These are phyloP conservation scores for Lasioglossum baleicum DNA, from an alignment of 1,140 invertebrate genomes.

Conservation along the genomic window DNA sequence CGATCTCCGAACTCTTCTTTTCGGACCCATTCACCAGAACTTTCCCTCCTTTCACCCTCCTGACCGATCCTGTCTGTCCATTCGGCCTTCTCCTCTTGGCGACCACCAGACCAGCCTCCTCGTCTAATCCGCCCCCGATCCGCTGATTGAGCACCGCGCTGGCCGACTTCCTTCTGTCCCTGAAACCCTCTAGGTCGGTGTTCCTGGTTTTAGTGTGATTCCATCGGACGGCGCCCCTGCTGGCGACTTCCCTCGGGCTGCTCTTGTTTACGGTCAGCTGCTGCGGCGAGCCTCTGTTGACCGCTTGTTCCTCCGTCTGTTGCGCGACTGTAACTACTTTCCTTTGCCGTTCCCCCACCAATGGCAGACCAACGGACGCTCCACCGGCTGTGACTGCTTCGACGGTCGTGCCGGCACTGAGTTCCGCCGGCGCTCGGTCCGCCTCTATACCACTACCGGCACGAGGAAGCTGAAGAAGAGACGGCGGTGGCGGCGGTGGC, in stretches of 20 bases:
- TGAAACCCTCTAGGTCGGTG: constrained; percentile 32
- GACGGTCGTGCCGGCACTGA: constrained; percentile 77
- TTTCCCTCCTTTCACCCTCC: constrained; percentile 25
- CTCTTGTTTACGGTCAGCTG: constrained; percentile 47
- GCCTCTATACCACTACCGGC: constrained; percentile 70
- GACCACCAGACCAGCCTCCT: background rate
- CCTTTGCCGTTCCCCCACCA: constrained; percentile 61
- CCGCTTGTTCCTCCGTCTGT: constrained; percentile 49
- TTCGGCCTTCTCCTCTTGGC: constrained; percentile 40
- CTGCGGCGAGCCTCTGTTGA: constrained; percentile 5
- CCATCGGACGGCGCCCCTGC: constrained; percentile 54
- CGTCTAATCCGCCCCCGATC: constrained; percentile 42
- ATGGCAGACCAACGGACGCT: constrained; percentile 12
- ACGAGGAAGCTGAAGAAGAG: constrained; percentile 72
- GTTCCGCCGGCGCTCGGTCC: constrained; percentile 70
- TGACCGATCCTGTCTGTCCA: constrained; percentile 25
- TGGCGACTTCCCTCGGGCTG: constrained; percentile 29
- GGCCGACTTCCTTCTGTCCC: constrained; percentile 64
- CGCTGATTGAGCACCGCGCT: constrained; percentile 69
- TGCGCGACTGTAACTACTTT: constrained; percentile 46
- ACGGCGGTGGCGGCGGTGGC: constrained; percentile 60
- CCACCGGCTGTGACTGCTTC: constrained; percentile 67
- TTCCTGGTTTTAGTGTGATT: constrained; percentile 45
- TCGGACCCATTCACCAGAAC: constrained; percentile 14
- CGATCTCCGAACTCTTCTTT: background rate